These are phyloP conservation scores for Bergia sp. DNA, from an alignment of 92 coral and sea anemone genomes.

Conservation along the genomic window DNA sequence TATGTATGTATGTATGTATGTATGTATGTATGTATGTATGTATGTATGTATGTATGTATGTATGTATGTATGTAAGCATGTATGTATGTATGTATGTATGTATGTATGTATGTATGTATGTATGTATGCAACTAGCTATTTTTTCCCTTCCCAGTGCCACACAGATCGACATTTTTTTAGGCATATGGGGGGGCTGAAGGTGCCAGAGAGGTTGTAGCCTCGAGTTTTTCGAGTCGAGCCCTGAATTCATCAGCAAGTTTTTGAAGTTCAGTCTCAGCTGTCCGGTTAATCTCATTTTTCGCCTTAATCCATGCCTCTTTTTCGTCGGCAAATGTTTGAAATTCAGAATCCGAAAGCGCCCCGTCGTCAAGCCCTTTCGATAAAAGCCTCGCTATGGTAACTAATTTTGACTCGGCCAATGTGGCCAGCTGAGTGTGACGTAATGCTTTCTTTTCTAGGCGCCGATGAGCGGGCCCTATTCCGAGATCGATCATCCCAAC, in stretches of 20 bases:
- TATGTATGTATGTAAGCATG: slow-evolving; percentile 26
- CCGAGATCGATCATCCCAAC: slow-evolving; percentile 9
- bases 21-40: too few species aligned
- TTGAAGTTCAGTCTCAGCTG: slow-evolving; percentile 23
- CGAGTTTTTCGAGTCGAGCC: slow-evolving; percentile 15
- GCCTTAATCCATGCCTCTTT: slow-evolving; percentile 24
- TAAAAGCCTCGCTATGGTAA: slow-evolving; percentile 8
- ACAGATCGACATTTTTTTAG: slow-evolving; percentile 19
- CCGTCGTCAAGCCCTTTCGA: slow-evolving; percentile 17
- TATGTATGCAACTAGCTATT: slow-evolving; percentile 15
- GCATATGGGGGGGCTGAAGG: slow-evolving; percentile 26
- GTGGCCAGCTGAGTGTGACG: slow-evolving; percentile 26
- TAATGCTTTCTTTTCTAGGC: not conserved
- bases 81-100: too few species aligned
- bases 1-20: too few species aligned
- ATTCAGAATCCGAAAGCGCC: slow-evolving; percentile 22
- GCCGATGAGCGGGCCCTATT: not conserved
- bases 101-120: slow-evolving; percentile 27
- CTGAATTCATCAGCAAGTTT: slow-evolving; percentile 22
- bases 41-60: slow-evolving; percentile 22
- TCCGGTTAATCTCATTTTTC: slow-evolving; percentile 17
- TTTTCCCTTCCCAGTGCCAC: slow-evolving; percentile 13
- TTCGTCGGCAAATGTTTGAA: slow-evolving; percentile 14
- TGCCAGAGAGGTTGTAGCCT: slow-evolving; percentile 22
- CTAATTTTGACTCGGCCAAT: slow-evolving; percentile 6